phyloP scores from a whole-genome alignment of 1,140 invertebrate species.

The Cepaea nemoralis region DNA sequence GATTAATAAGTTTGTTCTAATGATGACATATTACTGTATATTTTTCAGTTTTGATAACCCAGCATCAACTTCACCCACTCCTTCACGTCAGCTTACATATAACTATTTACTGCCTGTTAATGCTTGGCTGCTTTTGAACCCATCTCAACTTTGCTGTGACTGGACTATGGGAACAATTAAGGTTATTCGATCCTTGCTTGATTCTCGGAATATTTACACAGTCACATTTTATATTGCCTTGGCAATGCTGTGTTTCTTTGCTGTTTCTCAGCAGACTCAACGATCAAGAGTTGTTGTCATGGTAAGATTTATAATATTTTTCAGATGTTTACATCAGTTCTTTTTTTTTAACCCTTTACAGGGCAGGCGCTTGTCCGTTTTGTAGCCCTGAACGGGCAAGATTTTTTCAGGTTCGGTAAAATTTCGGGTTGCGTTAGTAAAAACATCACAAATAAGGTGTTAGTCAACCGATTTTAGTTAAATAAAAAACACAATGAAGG shows the following conservation, averaged over 20 bases:
- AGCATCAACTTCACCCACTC: slow-evolving; percentile 83
- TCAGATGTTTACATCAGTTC: slow-evolving; percentile 74
- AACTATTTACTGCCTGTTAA: slow-evolving; percentile 93
- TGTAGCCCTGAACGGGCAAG: too few species aligned
- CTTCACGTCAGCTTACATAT: slow-evolving; percentile 89
- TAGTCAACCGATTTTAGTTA: too few species aligned
- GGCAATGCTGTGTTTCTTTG: slow-evolving; percentile 77
- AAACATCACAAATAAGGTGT: too few species aligned
- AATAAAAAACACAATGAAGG: too few species aligned
- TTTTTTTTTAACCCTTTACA: too few species aligned
- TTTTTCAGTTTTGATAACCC: slow-evolving; percentile 75
- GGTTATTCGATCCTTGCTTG: slow-evolving; percentile 83
- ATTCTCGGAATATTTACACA: slow-evolving; percentile 88
- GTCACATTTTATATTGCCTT: slow-evolving; percentile 80
- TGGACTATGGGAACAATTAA: slow-evolving; percentile 99
- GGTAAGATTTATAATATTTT: slow-evolving; percentile 74
- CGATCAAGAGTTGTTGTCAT: slow-evolving; percentile 85
- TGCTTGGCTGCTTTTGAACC: slow-evolving; percentile 89
- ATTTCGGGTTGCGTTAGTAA: too few species aligned
- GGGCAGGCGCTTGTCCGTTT: too few species aligned
- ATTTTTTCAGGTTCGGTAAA: too few species aligned
- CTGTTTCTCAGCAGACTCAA: slow-evolving; percentile 78
- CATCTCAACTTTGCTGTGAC: slow-evolving; percentile 92
- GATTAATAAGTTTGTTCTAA: too few species aligned
- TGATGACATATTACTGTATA: too few species aligned